phyloP scores from a whole-genome alignment of 2,797 vertebrate species.

The Anableps anableps region DNA sequence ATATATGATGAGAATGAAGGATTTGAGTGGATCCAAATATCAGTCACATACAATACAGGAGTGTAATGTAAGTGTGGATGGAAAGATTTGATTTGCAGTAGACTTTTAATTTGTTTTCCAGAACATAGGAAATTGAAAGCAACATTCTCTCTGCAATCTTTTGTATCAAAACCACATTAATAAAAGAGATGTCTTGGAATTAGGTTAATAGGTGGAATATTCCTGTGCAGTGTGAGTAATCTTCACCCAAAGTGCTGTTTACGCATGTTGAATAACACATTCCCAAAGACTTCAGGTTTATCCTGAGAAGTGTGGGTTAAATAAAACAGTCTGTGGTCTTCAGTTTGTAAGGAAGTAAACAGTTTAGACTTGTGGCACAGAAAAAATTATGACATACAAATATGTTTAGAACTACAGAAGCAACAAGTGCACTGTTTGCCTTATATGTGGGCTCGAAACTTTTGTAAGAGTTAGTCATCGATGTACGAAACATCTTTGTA shows the following conservation, averaged over 20 bases:
- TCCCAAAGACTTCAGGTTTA: constrained; percentile 1
- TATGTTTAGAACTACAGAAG: not conserved
- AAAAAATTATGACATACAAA: not conserved
- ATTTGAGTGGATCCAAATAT: not conserved
- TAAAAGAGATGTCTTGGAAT: not conserved
- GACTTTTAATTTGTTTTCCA: not conserved
- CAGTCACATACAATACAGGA: not conserved
- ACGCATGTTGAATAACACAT: not conserved
- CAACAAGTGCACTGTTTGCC: not conserved
- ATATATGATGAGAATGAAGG: not conserved
- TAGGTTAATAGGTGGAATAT: not conserved
- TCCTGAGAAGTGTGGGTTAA: not conserved
- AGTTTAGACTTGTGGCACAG: not conserved
- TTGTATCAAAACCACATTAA: not conserved
- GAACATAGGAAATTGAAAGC: not conserved
- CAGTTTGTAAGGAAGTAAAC: not conserved
- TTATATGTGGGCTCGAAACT: not conserved
- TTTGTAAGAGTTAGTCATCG: not conserved
- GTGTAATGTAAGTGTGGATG: not conserved
- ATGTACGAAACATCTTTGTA: not conserved
- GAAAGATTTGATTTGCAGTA: not conserved
- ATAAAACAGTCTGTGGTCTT: not conserved
- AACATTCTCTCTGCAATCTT: constrained; percentile 1
- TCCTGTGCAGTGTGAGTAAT: not conserved
- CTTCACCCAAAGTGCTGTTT: not conserved